A percentile compares a stretch with the other conserved stretches of the same genome.
phyloP scores from a whole-genome alignment of 2,797 vertebrate genomes.

The Crypturellus tataupa region DNA sequence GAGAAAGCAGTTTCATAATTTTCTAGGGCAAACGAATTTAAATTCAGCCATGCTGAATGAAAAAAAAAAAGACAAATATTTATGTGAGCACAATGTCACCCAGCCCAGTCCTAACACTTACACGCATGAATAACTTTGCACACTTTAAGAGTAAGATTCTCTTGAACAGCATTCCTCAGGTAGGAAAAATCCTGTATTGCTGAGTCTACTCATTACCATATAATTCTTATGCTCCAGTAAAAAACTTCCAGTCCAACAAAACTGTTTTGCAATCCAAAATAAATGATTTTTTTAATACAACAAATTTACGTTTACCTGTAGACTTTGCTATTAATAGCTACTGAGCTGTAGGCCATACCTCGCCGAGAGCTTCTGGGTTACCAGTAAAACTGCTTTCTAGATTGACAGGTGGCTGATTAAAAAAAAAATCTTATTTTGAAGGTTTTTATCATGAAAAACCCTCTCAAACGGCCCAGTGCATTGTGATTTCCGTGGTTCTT shows the following conservation, averaged over 20 bases:
- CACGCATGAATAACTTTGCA: slow-evolving; percentile 12
- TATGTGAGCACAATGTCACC: slow-evolving; percentile 5
- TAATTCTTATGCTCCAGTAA: not conserved
- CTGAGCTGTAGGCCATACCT: slow-evolving; percentile 41
- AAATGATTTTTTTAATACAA: slow-evolving; percentile 4
- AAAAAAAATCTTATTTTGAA: slow-evolving; percentile 68
- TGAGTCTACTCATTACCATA: not conserved
- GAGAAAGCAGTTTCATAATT: slow-evolving; percentile 11
- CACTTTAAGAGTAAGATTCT: not conserved
- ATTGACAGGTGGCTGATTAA: slow-evolving; percentile 72
- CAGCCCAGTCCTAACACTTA: not conserved
- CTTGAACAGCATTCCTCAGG: not conserved
- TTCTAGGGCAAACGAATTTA: slow-evolving; percentile 24
- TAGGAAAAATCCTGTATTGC: not conserved
- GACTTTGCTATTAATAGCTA: slow-evolving; percentile 25
- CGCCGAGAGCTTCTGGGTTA: slow-evolving; percentile 39
- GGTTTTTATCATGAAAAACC: slow-evolving; percentile 64
- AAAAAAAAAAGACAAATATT: slow-evolving; percentile 17
- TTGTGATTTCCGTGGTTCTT: slow-evolving; percentile 80
- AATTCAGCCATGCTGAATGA: slow-evolving; percentile 1
- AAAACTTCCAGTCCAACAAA: slow-evolving; percentile 15
- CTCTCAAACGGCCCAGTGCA: slow-evolving; percentile 69
- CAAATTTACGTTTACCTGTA: slow-evolving; percentile 27
- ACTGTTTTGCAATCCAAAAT: not conserved
- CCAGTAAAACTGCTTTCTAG: slow-evolving; percentile 28